Conservation (phyloP, 2,888 invertebrate genomes). For the Mycalesis mineus region DNA sequence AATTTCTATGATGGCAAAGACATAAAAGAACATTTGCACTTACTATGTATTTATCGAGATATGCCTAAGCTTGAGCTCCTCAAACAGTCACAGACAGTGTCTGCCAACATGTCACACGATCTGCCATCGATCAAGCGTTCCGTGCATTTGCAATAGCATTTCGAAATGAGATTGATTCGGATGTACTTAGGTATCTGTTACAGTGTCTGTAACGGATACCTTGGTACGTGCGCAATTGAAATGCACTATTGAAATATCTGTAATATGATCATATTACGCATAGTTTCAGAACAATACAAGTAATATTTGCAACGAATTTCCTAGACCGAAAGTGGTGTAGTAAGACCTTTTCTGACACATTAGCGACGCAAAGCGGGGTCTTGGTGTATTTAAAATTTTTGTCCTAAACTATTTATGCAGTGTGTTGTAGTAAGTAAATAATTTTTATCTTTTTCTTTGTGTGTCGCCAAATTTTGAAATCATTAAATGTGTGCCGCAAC, state of each 20-base stretch:
- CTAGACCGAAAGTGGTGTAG: too few relatives aligned
- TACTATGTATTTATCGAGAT: not conserved
- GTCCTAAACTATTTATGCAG: too few relatives aligned
- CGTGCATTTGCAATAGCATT: slow-evolving; percentile 19
- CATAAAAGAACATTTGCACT: not conserved
- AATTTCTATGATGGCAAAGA: too few relatives aligned
- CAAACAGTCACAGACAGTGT: slow-evolving; percentile 8
- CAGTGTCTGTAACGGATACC: not conserved
- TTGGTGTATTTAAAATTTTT: too few relatives aligned
- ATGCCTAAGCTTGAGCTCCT: slow-evolving; percentile 6
- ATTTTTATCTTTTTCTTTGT: too few relatives aligned
- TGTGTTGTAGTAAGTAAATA: too few relatives aligned
- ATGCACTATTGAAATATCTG: slow-evolving; percentile 1
- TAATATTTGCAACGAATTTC: not conserved
- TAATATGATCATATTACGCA: slow-evolving; percentile 3
- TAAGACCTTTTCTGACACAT: too few relatives aligned
- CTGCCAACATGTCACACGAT: slow-evolving; percentile 15
- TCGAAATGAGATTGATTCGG: slow-evolving; percentile 19
- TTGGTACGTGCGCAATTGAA: not conserved
- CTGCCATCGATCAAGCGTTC: slow-evolving; percentile 18
- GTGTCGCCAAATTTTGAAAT: too few relatives aligned
- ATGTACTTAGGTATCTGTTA: slow-evolving; percentile 18
- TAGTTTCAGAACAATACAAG: not conserved
- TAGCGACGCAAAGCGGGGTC: too few relatives aligned
- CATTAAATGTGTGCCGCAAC: too few relatives aligned